Evolutionary conservation across 2,797 vertebrate genomes (phyloP), one percentile per base, ranked within the genome.

Genomic region (Pterois miles): DNA sequence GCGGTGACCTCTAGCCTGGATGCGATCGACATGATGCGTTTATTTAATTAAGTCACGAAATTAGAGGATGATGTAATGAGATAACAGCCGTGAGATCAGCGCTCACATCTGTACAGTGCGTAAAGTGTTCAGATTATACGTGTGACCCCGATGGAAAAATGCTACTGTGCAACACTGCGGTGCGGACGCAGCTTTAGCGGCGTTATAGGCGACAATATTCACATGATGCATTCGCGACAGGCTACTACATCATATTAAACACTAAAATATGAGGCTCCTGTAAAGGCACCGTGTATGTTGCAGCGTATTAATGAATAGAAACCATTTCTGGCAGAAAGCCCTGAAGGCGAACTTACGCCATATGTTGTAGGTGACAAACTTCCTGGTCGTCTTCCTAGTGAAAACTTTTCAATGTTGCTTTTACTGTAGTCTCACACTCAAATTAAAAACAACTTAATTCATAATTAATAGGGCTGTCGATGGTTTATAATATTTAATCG

Each of bases 1-100:
- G 83, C 84, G 67, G 78, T 82, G 85, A 88, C 85, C 84, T 89
- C 80, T 73, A 59, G 27, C 31, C 3, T 56, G 74, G 76, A 78
- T 80, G 82, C 56, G 71, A 82, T 78, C 71, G 78, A 65, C 69
- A 27, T 65, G 64, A 76, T 71, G 68, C 60, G 43, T 27, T 56
- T 5, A 11, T 63, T 40, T 16, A 2, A 46, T 69, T 14, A 3
- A 56, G 40, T 33, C 6, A 46, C 36, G 63, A 76, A 14, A 53
- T 25, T 6, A 40, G 27, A 13, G 25, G 38, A 16, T 70, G 50
- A 60, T 78, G 75, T 70, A 62, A 74, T 48, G 38, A 66, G 27
- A 52, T 46, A 23, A 52, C 18, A 14, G 34, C 22, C 67, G 22
- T 33, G 63, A 14, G 34, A 40, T 40, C 58, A 1, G 34, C 16